These are phyloP conservation scores for Mycalesis mineus DNA, from an alignment of 2,888 invertebrate species.

Conservation along the genomic window DNA sequence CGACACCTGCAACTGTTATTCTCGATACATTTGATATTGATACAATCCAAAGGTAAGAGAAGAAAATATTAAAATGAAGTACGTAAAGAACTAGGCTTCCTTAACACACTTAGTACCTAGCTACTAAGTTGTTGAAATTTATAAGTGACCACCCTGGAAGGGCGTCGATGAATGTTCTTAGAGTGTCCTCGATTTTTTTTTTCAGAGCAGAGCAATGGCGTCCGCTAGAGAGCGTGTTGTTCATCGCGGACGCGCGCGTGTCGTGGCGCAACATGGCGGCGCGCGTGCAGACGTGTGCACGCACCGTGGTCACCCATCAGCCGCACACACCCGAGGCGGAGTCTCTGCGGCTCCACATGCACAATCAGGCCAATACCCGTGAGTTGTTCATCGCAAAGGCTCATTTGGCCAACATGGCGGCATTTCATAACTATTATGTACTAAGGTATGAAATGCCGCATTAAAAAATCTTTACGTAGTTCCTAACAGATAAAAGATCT, in stretches of 20 bases:
- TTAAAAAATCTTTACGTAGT: no score
- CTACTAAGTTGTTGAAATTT: no score
- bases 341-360: constrained; percentile 73
- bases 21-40: constrained; percentile 84
- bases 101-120: no score
- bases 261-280: constrained; percentile 77
- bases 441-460: no score
- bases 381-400: no score
- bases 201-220: constrained; percentile 83
- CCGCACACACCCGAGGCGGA: constrained; percentile 82
- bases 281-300: constrained; percentile 69
- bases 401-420: no score
- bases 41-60: constrained; percentile 78
- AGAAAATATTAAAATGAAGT: background rate
- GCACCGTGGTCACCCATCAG: constrained; percentile 85
- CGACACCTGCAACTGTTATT: constrained; percentile 77
- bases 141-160: no score
- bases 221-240: constrained; percentile 82
- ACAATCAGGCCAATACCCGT: constrained; percentile 58
- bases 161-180: no score
- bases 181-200: no score
- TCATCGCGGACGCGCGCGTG: constrained; percentile 83
- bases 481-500: no score
- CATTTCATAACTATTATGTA: no score
- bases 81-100: no score